phyloP scores from a whole-genome alignment of 2,113 vertebrate genomes.

The Indri indri region DNA sequence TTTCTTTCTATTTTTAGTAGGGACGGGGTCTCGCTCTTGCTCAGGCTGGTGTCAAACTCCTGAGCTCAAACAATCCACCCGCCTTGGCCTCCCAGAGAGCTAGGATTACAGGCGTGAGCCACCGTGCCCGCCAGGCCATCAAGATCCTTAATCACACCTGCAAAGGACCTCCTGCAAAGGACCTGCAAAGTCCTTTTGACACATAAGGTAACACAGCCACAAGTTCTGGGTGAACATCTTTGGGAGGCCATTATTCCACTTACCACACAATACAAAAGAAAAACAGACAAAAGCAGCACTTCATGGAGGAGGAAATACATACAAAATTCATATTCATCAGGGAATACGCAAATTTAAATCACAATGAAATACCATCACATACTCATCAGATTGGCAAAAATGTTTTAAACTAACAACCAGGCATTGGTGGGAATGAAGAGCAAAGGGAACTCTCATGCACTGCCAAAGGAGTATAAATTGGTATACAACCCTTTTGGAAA shows the following conservation, averaged over 20 bases:
- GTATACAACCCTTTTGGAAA: not conserved
- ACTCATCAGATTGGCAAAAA: not conserved
- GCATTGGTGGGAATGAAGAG: not conserved
- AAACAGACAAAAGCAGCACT: not conserved
- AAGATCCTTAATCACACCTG: no score
- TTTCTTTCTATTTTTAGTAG: no score
- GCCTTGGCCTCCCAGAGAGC: no score
- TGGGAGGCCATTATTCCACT: not conserved
- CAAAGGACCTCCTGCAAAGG: no score
- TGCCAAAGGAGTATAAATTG: not conserved
- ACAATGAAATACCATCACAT: not conserved
- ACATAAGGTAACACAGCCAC: not conserved
- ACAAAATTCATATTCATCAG: not conserved
- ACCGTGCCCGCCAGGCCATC: no score
- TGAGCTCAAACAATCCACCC: no score
- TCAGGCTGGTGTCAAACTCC: no score
- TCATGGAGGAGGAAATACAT: not conserved
- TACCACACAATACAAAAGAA: not conserved
- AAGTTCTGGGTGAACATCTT: not conserved
- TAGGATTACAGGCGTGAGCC: no score
- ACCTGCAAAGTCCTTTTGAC: no score
- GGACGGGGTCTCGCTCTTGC: no score
- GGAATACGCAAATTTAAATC: slow-evolving; percentile 15
- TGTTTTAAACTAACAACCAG: not conserved
- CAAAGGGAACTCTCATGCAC: not conserved